These are phyloP conservation scores for Drosophila lowei DNA, from an alignment of 1,140 invertebrate genomes.

Conservation along the genomic window DNA sequence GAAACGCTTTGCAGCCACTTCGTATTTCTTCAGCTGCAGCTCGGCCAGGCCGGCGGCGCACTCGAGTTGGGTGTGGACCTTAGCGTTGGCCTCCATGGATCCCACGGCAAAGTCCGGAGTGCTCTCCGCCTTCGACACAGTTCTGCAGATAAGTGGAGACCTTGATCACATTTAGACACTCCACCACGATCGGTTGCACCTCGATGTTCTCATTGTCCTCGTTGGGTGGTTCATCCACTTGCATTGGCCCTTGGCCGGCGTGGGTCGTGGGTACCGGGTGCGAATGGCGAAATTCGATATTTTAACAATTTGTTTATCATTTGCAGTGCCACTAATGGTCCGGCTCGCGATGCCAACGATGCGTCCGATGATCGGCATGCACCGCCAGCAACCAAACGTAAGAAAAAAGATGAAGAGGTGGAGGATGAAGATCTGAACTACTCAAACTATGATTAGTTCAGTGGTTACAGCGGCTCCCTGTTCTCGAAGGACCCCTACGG, in stretches of 20 bases:
- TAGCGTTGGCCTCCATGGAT: conserved; percentile 89
- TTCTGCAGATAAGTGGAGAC: conserved; percentile 98
- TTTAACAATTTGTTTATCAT: conserved; percentile 4
- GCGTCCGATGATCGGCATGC: conserved; percentile 98
- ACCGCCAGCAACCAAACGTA: conserved; percentile 94
- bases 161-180: conserved; percentile 99
- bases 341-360: conserved; percentile 98
- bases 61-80: conserved; percentile 94
- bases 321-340: conserved; percentile 99
- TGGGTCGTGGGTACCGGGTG: conserved; percentile 90
- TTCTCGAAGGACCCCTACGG: conserved; percentile 99
- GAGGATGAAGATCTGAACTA: conserved; percentile 99
- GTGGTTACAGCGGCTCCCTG: conserved; percentile 98
- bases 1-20: conserved; percentile 97
- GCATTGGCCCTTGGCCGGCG: conserved; percentile 97
- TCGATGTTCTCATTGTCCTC: conserved; percentile 98
- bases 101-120: conserved; percentile 94
- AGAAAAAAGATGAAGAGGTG: conserved; percentile 96
- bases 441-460: conserved; percentile 99
- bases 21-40: conserved; percentile 96
- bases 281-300: conserved; percentile 9
- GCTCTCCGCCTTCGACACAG: conserved; percentile 98
- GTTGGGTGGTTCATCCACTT: conserved; percentile 92
- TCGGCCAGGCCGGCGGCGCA: conserved; percentile 97
- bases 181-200: conserved; percentile 94